phyloP scores from a whole-genome alignment of 2,888 invertebrate species.

The Phymatocera aterrima region DNA sequence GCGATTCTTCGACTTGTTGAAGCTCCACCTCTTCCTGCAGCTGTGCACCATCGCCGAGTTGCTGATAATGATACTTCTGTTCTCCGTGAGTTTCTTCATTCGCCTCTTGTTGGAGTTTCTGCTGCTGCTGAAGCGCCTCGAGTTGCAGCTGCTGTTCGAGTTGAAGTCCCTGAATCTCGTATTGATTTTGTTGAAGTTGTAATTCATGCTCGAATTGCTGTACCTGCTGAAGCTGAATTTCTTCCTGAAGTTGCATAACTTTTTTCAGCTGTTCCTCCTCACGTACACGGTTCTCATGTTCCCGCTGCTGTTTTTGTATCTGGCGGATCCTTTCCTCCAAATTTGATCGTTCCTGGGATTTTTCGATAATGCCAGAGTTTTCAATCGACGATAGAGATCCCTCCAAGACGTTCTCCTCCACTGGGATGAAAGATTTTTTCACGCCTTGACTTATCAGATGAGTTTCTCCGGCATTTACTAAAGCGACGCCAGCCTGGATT shows the following conservation, averaged over 20 bases:
- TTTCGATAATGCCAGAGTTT: background rate
- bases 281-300: slow-evolving; percentile 56
- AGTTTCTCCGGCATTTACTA: slow-evolving; percentile 63
- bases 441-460: slow-evolving; percentile 55
- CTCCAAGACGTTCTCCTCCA: slow-evolving; percentile 52
- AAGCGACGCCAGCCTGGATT: slow-evolving; percentile 67
- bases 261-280: slow-evolving; percentile 57
- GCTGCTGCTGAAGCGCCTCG: background rate
- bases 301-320: slow-evolving; percentile 55
- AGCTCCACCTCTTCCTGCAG: slow-evolving; percentile 35
- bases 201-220: slow-evolving; percentile 15
- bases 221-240: slow-evolving; percentile 61
- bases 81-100: background rate
- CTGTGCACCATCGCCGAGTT: background rate
- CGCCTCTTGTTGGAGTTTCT: background rate
- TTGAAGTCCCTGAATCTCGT: background rate
- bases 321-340: background rate
- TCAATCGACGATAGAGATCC: background rate
- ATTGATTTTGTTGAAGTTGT: slow-evolving; percentile 8
- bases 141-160: slow-evolving; percentile 27
- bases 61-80: slow-evolving; percentile 31
- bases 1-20: slow-evolving; percentile 38
- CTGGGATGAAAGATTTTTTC: slow-evolving; percentile 51
- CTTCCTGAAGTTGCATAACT: slow-evolving; percentile 63
- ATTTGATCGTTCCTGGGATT: background rate